phyloP scores from a whole-genome alignment of 2,797 vertebrate species.

The Neosalanx taihuensis region DNA sequence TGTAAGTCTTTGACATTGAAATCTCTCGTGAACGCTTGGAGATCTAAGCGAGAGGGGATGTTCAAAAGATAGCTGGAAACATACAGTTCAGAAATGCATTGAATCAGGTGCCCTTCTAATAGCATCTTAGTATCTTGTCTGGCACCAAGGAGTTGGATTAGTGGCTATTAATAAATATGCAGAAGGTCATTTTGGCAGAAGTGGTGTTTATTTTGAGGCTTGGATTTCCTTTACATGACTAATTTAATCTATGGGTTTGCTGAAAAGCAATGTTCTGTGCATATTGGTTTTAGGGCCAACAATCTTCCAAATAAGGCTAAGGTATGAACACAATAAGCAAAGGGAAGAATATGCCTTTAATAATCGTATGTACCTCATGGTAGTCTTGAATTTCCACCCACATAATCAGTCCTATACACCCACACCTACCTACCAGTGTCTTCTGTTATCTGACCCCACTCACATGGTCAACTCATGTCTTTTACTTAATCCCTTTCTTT shows the following conservation, averaged over 20 bases:
- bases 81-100: constrained; percentile 30
- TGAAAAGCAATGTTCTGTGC: not conserved
- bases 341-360: not conserved
- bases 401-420: not conserved
- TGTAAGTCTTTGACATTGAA: constrained; percentile 33
- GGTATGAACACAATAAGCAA: not conserved
- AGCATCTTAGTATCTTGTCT: constrained; percentile 38
- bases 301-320: not conserved
- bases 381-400: not conserved
- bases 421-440: not conserved
- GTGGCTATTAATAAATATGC: constrained; percentile 15
- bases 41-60: not conserved
- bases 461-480: not conserved
- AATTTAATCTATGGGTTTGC: constrained; percentile 17
- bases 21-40: not conserved
- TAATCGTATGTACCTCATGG: not conserved
- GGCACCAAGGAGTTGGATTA: constrained; percentile 27
- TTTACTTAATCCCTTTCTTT: not conserved
- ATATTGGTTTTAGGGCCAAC: no score
- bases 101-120: constrained; percentile 30
- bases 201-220: constrained; percentile 1
- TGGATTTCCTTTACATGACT: constrained; percentile 35
- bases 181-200: constrained; percentile 38
- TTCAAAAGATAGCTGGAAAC: constrained; percentile 17
- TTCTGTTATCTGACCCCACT: not conserved